phyloP scores from a whole-genome alignment of 2,113 vertebrate species.

The Melanerpes aurifrons region DNA sequence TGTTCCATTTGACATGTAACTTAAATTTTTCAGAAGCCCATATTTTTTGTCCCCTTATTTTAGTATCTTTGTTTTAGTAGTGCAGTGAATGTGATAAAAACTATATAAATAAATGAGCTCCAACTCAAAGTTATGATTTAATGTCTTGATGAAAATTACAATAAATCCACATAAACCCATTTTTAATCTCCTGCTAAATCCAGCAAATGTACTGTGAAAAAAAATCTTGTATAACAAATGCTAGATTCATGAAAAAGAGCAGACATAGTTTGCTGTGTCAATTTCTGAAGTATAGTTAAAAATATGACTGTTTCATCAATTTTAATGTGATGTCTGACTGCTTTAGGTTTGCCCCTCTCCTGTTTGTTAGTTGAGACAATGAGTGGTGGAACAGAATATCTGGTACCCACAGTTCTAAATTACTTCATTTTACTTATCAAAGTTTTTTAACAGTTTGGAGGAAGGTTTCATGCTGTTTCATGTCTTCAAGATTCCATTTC shows the following conservation, averaged over 20 bases:
- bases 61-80: not conserved
- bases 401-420: not conserved
- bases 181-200: not conserved
- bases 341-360: not conserved
- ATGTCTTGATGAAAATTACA: not conserved
- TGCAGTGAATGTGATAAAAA: not conserved
- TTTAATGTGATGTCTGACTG: not conserved
- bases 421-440: not conserved
- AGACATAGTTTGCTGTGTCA: not conserved
- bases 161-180: not conserved
- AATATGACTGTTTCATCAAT: not conserved
- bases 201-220: not conserved
- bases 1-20: not conserved
- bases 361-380: not conserved
- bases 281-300: not conserved
- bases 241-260: not conserved
- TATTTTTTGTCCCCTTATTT: not conserved
- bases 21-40: not conserved
- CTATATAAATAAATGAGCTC: not conserved
- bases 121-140: not conserved
- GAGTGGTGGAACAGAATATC: not conserved
- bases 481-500: not conserved
- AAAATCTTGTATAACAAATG: not conserved
- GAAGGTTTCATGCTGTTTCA: not conserved
- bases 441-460: not conserved